Percentiles rank a stretch among this genome's conserved stretches.
These are phyloP conservation scores for Gadopsis bispinosus DNA, from an alignment of 2,797 vertebrate species.

Conservation along the genomic window DNA sequence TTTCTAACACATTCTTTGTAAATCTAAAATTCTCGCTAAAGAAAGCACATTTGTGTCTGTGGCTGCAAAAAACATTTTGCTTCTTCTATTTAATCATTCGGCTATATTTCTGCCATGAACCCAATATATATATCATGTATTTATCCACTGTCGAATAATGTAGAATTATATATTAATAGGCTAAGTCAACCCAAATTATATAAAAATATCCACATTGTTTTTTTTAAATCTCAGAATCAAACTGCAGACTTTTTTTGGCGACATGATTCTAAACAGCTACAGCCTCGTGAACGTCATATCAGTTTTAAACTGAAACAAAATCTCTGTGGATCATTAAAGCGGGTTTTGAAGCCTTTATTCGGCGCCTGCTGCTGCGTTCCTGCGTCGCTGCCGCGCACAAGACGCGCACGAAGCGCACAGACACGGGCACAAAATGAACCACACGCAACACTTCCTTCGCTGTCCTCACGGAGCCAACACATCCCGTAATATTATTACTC, in stretches of 20 bases:
- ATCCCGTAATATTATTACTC: background rate
- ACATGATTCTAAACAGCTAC: background rate
- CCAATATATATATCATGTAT: background rate
- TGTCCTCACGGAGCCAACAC: background rate
- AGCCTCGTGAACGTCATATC: background rate
- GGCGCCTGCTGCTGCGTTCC: background rate
- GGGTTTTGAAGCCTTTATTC: background rate
- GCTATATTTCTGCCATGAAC: background rate
- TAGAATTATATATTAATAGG: background rate
- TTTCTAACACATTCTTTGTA: background rate
- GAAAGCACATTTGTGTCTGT: background rate
- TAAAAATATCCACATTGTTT: background rate
- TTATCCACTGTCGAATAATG: background rate
- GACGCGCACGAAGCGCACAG: no score
- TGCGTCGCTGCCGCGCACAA: background rate
- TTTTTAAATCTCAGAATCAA: background rate
- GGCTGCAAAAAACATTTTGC: background rate
- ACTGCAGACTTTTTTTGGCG: fast-evolving
- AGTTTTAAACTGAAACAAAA: background rate
- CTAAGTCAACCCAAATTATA: background rate
- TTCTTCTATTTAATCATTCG: background rate
- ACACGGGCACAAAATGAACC: background rate
- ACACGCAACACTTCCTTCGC: background rate
- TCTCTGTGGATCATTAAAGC: background rate
- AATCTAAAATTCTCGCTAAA: no score